Evolutionary conservation across 2,888 invertebrate genomes (phyloP).

Genomic region (Chrysopilus asiliformis): DNA sequence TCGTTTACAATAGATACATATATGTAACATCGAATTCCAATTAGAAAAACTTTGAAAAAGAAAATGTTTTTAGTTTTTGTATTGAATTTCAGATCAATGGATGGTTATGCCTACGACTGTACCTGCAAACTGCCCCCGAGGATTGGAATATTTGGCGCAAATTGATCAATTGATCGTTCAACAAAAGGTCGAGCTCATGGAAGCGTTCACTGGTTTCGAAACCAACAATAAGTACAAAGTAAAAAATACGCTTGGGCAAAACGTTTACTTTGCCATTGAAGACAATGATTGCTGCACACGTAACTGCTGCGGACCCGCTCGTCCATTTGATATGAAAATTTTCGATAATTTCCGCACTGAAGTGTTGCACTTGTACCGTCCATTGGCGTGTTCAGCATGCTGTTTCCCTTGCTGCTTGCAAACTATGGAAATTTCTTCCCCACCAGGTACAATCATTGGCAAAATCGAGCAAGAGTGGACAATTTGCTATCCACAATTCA

Average conservation of each 20-base stretch:
- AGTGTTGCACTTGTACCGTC: conserved; percentile 73
- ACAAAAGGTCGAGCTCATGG: conserved; percentile 64
- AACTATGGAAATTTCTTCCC: conserved; percentile 62
- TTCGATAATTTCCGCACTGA: conserved; percentile 69
- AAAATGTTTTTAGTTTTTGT: too few species aligned
- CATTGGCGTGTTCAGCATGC: conserved; percentile 69
- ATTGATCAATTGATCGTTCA: conserved; percentile 72
- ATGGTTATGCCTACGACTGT: conserved; percentile 62
- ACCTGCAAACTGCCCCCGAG: conserved; percentile 68
- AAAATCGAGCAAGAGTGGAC: conserved; percentile 65
- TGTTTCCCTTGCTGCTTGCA: conserved; percentile 78
- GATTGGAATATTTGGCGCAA: conserved; percentile 80
- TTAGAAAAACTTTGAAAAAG: too few species aligned
- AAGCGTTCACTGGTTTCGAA: conserved; percentile 74
- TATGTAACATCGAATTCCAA: too few species aligned
- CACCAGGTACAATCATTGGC: conserved; percentile 57
- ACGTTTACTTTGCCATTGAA: conserved; percentile 66
- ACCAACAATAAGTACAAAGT: conserved; percentile 81
- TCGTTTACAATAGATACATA: too few species aligned
- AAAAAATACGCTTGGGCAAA: conserved; percentile 64
- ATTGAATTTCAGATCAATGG: conserved; percentile 60
- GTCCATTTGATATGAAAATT: conserved; percentile 80
- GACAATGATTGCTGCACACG: conserved; percentile 75
- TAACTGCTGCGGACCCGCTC: conserved; percentile 66
- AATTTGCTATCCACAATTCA: conserved; percentile 57